Conservation (phyloP, 92 coral and sea anemone genomes). For the Zoanthus solanderi region DNA sequence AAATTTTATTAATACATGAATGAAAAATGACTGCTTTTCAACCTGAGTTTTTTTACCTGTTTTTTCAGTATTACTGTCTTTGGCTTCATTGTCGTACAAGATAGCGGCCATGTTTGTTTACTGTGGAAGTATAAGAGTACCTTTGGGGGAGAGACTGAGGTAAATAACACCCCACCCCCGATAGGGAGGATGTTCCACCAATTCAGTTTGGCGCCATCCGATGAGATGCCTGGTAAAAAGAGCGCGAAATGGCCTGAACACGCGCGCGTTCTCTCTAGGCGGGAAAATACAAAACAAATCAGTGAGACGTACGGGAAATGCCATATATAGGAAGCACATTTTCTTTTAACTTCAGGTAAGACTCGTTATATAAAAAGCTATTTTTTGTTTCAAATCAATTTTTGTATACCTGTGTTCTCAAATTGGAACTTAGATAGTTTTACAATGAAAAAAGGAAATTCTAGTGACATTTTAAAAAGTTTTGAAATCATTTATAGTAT, state of each 20-base stretch:
- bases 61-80: conserved; percentile 1
- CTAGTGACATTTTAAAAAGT: too few relatives aligned
- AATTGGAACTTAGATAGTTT: too few relatives aligned
- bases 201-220: too few relatives aligned
- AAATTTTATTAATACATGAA: background rate
- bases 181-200: background rate
- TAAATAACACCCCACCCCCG: too few relatives aligned
- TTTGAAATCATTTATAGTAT: too few relatives aligned
- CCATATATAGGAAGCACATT: too few relatives aligned
- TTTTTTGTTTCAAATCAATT: too few relatives aligned
- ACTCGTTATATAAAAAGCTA: too few relatives aligned
- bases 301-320: too few relatives aligned
- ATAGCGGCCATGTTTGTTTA: conserved; percentile 46
- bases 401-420: too few relatives aligned
- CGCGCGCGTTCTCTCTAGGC: conserved; percentile 9
- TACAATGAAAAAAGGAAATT: too few relatives aligned
- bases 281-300: conserved; percentile 2
- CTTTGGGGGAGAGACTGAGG: background rate
- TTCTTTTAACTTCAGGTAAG: too few relatives aligned
- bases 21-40: background rate
- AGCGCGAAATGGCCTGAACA: conserved; percentile 4
- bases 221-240: background rate
- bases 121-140: background rate
- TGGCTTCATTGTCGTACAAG: background rate
- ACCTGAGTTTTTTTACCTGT: conserved; percentile 14